Conservation (phyloP, 2,797 vertebrate species). For the Pyrocephalus nanus region DNA sequence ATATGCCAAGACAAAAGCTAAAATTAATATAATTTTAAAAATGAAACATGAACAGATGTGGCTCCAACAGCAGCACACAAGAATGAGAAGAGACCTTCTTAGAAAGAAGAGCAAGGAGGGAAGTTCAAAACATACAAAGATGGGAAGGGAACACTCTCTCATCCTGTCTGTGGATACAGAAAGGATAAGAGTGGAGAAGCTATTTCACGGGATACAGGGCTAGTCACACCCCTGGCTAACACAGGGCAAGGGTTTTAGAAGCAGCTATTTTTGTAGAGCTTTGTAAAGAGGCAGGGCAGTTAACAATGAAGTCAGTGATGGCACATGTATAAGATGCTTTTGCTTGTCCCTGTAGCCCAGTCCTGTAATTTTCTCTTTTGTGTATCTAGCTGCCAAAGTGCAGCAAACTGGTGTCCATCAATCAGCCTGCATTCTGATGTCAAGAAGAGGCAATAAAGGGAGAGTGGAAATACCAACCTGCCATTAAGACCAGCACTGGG, state of each 20-base stretch:
- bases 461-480: constrained; percentile 21
- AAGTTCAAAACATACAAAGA: not conserved
- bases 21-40: not conserved
- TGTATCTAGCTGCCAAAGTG: not conserved
- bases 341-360: not conserved
- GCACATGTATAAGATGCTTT: not conserved
- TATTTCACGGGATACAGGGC: not conserved
- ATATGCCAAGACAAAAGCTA: not conserved
- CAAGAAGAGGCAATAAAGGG: constrained; percentile 19
- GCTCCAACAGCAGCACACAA: not conserved
- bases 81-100: not conserved
- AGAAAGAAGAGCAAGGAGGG: not conserved
- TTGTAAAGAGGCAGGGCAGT: not conserved
- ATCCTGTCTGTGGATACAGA: not conserved
- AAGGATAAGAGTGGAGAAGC: not conserved
- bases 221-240: not conserved
- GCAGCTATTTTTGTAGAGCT: not conserved
- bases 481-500: not conserved
- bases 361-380: constrained; percentile 16
- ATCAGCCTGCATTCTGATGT: constrained; percentile 25
- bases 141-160: not conserved
- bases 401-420: constrained; percentile 1
- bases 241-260: not conserved
- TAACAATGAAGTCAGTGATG: not conserved
- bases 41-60: not conserved